A percentile compares a stretch with the other conserved stretches of the same genome.
Conservation (phyloP, 2,888 invertebrate species). For the Phorcus lineatus region DNA sequence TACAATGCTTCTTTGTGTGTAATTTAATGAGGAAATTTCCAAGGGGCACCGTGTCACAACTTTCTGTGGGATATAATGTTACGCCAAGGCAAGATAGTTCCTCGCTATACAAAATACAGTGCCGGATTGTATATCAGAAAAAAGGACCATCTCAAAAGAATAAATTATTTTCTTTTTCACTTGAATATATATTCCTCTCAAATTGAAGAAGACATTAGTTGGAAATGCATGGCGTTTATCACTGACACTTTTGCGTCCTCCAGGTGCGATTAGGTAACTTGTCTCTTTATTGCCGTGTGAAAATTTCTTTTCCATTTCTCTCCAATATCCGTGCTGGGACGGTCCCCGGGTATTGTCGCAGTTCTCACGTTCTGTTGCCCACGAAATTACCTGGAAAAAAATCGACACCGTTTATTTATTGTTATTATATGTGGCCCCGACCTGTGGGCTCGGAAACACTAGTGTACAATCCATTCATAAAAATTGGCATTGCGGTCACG, state of each 20-base stretch:
- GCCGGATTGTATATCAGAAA: not conserved
- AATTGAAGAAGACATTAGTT: too few relatives aligned
- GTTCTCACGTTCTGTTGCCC: not conserved
- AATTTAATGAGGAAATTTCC: constrained; percentile 10
- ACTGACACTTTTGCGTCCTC: too few relatives aligned
- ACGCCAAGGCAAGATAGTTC: not conserved
- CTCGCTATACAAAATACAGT: not conserved
- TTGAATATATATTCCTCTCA: too few relatives aligned
- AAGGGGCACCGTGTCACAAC: constrained; percentile 9
- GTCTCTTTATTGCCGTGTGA: too few relatives aligned
- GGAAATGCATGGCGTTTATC: too few relatives aligned
- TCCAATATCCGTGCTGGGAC: not conserved
- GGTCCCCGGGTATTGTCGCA: not conserved
- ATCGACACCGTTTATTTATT: constrained; percentile 6
- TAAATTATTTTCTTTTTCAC: too few relatives aligned
- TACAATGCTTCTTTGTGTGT: not conserved
- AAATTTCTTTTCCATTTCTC: too few relatives aligned
- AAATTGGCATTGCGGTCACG: not conserved
- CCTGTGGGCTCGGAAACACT: not conserved
- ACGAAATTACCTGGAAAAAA: constrained; percentile 13
- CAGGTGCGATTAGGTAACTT: too few relatives aligned
- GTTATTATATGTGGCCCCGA: not conserved
- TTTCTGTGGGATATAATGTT: not conserved
- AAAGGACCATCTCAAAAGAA: too few relatives aligned
- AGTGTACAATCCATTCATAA: constrained; percentile 10